These are phyloP conservation scores for Eulemur rubriventer DNA, from an alignment of 2,797 vertebrate species.

Conservation along the genomic window DNA sequence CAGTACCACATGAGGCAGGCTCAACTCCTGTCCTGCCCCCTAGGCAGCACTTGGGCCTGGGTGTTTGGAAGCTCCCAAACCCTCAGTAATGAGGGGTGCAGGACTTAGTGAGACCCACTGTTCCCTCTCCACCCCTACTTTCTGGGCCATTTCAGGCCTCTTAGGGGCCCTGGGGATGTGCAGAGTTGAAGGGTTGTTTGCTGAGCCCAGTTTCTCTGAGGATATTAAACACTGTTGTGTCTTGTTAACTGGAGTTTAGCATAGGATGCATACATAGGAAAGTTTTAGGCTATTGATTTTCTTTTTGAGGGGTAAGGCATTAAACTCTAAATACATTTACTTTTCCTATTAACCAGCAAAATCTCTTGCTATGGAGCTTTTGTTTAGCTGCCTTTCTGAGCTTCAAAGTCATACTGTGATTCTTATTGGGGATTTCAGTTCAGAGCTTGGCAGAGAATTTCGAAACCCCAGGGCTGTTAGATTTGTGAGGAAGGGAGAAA, in stretches of 20 bases:
- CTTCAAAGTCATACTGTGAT: constrained; percentile 33
- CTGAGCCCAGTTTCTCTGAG: not conserved
- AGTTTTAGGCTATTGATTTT: not conserved
- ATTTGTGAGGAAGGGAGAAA: constrained; percentile 38
- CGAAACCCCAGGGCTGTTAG: not conserved
- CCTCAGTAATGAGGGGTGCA: not conserved
- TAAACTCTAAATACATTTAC: constrained; percentile 8
- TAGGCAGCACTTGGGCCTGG: not conserved
- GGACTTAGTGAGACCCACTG: not conserved
- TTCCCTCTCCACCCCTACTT: not conserved
- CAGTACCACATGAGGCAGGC: not conserved
- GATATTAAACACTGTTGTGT: not conserved
- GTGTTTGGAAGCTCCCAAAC: not conserved
- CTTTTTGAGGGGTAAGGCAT: not conserved
- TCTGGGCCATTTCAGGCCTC: not conserved
- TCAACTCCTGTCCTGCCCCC: not conserved
- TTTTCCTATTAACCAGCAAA: constrained; percentile 38
- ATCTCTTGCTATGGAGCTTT: constrained; percentile 14
- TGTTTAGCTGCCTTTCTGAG: constrained; percentile 41
- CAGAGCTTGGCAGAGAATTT: constrained; percentile 33
- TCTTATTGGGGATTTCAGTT: constrained; percentile 43
- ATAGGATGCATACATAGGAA: not conserved
- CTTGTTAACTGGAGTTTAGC: not conserved
- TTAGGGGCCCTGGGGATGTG: not conserved
- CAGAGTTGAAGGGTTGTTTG: not conserved